phyloP scores from a whole-genome alignment of 2,888 invertebrate genomes.

The Rhingia campestris region DNA sequence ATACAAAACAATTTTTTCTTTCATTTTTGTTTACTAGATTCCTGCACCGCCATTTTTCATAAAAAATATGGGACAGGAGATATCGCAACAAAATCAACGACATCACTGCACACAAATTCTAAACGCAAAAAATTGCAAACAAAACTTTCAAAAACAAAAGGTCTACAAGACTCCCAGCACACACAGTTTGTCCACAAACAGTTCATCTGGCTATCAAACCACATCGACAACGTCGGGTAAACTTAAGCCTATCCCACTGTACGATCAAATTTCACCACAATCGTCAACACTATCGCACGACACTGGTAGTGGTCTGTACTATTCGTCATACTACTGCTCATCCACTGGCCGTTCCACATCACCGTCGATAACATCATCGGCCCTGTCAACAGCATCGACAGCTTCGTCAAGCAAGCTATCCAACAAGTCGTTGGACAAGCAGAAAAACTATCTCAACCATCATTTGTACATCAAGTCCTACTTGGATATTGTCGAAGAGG shows the following conservation, averaged over 20 bases:
- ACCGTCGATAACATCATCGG: constrained; percentile 82
- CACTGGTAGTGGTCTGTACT: constrained; percentile 80
- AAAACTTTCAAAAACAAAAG: constrained; percentile 62
- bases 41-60: constrained; percentile 77
- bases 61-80: constrained; percentile 83
- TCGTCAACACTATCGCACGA: constrained; percentile 76
- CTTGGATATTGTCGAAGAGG: constrained; percentile 84
- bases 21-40: constrained; percentile 74
- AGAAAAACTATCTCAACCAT: constrained; percentile 83
- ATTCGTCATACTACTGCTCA: constrained; percentile 80
- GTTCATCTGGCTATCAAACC: constrained; percentile 73
- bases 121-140: constrained; percentile 62
- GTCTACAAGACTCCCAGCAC: constrained; percentile 72
- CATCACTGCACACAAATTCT: constrained; percentile 78
- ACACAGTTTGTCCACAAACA: constrained; percentile 77
- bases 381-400: constrained; percentile 81
- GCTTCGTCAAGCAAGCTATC: constrained; percentile 80
- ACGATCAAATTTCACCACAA: constrained; percentile 64
- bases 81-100: constrained; percentile 81
- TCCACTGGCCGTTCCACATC: constrained; percentile 77
- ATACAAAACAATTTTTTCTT: background rate
- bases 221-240: constrained; percentile 77
- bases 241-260: constrained; percentile 73
- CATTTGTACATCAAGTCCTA: constrained; percentile 85
- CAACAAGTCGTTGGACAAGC: constrained; percentile 80